These are phyloP conservation scores for Typhlichthys subterraneus DNA, from an alignment of 2,797 vertebrate species.

Conservation along the genomic window DNA sequence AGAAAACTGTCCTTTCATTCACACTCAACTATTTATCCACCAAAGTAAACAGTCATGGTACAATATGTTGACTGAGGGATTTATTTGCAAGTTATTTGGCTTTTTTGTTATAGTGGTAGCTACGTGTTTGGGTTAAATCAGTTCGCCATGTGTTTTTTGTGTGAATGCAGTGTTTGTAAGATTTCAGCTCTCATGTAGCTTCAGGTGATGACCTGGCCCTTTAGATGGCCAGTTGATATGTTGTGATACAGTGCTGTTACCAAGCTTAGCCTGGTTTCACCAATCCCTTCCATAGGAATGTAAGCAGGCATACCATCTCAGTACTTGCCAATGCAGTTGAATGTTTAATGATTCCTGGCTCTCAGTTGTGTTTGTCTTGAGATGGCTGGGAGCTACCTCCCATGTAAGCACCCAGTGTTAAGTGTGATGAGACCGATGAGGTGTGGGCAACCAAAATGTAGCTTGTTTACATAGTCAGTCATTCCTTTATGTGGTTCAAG, in stretches of 20 bases:
- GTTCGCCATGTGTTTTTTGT: too few relatives aligned
- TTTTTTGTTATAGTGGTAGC: too few relatives aligned
- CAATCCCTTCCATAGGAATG: slow-evolving; percentile 50
- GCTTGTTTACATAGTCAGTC: slow-evolving; percentile 28
- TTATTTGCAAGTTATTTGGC: too few relatives aligned
- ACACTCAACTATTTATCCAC: too few relatives aligned
- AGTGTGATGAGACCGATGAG: slow-evolving; percentile 42
- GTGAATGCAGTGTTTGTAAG: too few relatives aligned
- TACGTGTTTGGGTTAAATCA: too few relatives aligned
- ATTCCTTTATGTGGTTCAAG: slow-evolving; percentile 35
- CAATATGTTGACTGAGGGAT: too few relatives aligned
- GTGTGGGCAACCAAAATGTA: slow-evolving; percentile 60
- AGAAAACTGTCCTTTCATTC: too few relatives aligned
- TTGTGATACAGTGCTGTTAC: slow-evolving; percentile 21
- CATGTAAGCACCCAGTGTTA: slow-evolving; percentile 17
- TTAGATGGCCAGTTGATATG: too few relatives aligned
- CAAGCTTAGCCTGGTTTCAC: slow-evolving; percentile 32
- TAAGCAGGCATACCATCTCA: slow-evolving; percentile 46
- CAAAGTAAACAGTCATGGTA: too few relatives aligned
- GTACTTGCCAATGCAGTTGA: slow-evolving; percentile 4
- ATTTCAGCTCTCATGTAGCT: too few relatives aligned
- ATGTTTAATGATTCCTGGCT: slow-evolving; percentile 40
- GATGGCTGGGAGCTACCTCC: slow-evolving; percentile 29
- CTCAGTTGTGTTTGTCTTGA: slow-evolving; percentile 55
- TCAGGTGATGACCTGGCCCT: too few relatives aligned